These are phyloP conservation scores for Bathybates hornii DNA, from an alignment of 2,113 vertebrate species.

Conservation along the genomic window DNA sequence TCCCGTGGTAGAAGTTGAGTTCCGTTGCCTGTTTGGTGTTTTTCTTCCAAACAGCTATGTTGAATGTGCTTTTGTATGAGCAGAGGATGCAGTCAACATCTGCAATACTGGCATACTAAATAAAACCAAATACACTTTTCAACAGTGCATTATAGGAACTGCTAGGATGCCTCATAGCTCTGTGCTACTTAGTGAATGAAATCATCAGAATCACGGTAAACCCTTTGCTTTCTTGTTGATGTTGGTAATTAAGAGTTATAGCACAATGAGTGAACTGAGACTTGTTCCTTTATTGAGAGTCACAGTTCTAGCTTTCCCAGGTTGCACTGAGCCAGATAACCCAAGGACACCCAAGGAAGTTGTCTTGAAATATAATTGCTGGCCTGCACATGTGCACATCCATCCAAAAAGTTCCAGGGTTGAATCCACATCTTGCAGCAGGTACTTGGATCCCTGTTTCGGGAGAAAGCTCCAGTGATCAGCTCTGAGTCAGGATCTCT, in stretches of 20 bases:
- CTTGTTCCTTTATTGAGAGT: neutral
- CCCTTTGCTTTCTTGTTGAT: neutral
- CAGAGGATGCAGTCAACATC: neutral
- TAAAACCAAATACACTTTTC: neutral
- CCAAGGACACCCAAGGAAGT: neutral
- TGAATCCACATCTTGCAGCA: neutral
- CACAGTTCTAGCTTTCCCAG: neutral
- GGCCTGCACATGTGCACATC: neutral
- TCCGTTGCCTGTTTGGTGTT: neutral
- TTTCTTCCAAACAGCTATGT: neutral
- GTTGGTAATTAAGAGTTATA: neutral
- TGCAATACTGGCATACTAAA: neutral
- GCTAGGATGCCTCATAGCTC: neutral
- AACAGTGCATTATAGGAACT: neutral
- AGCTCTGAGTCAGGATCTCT: slow-evolving; percentile 64
- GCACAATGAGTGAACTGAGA: neutral
- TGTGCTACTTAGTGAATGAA: neutral
- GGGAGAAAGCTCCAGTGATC: slow-evolving; percentile 49
- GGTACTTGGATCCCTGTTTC: slow-evolving; percentile 24
- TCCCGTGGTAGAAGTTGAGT: neutral
- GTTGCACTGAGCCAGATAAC: neutral
- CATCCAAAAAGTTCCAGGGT: neutral
- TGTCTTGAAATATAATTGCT: neutral
- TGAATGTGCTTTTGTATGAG: neutral
- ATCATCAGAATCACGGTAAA: neutral